Conservation (phyloP, 2,888 invertebrate species). For the Polia nebulosa region DNA sequence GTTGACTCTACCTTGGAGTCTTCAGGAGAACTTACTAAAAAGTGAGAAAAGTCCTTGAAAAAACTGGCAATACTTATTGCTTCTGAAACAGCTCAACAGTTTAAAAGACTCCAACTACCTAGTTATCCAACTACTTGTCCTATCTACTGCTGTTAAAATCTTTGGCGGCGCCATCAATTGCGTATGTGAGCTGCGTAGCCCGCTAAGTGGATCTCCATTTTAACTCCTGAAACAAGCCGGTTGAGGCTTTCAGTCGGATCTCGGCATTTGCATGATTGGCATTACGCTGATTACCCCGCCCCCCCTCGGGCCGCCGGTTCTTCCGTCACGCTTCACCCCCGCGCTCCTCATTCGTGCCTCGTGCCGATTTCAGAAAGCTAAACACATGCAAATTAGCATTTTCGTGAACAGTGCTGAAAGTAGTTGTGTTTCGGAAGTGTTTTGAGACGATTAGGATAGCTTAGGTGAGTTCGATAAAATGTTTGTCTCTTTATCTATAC, state of each 20-base stretch:
- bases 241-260: conserved; percentile 90
- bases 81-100: not conserved
- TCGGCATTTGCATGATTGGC: conserved; percentile 91
- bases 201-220: conserved; percentile 91
- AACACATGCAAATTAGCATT: conserved; percentile 87
- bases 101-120: too few species aligned
- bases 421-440: conserved; percentile 1
- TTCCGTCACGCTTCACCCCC: conserved; percentile 69
- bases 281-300: conserved; percentile 89
- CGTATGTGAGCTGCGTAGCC: conserved; percentile 89
- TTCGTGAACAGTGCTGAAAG: conserved; percentile 52
- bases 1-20: too few species aligned
- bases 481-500: too few species aligned
- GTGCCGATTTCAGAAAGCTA: conserved; percentile 76
- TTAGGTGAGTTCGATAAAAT: not conserved
- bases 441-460: not conserved
- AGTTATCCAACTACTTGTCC: conserved; percentile 12
- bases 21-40: too few species aligned
- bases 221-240: conserved; percentile 91
- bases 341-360: conserved; percentile 61
- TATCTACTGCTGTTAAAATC: conserved; percentile 65
- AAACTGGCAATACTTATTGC: too few species aligned
- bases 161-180: conserved; percentile 84
- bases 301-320: conserved; percentile 57
- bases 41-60: too few species aligned